Evolutionary conservation across 2,888 invertebrate species (phyloP).

Genomic region (Anticlea derivata): DNA sequence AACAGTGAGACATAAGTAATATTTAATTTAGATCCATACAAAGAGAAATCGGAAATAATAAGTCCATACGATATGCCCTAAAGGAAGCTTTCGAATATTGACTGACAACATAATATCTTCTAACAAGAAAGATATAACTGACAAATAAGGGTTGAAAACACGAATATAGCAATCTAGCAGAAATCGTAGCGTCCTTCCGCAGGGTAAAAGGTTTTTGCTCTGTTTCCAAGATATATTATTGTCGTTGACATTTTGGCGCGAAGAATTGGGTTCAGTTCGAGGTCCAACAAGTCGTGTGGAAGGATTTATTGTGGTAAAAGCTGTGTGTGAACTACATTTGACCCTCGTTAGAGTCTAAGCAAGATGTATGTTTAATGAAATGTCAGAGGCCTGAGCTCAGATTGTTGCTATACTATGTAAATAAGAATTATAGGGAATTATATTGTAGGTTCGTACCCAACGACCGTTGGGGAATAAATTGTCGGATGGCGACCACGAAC

Average conservation of each 20-base stretch:
- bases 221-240: slow-evolving; percentile 32
- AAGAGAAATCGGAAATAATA: neutral
- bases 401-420: too few relatives aligned
- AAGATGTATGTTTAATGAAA: slow-evolving; percentile 12
- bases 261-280: slow-evolving; percentile 26
- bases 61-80: too few relatives aligned
- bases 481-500: too few relatives aligned
- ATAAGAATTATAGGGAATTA: too few relatives aligned
- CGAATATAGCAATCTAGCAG: slow-evolving; percentile 15
- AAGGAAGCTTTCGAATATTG: neutral
- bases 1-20: too few relatives aligned
- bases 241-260: slow-evolving; percentile 33
- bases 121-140: slow-evolving; percentile 15
- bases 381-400: too few relatives aligned
- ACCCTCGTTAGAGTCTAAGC: slow-evolving; percentile 7
- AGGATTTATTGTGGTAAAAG: slow-evolving; percentile 23
- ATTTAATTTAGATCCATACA: neutral
- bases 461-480: too few relatives aligned
- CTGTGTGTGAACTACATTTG: neutral
- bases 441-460: too few relatives aligned
- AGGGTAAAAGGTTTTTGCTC: slow-evolving; percentile 15
- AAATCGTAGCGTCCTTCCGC: slow-evolving; percentile 2
- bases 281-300: slow-evolving; percentile 33
- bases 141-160: slow-evolving; percentile 27
- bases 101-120: slow-evolving; percentile 10